Base-by-base conservation (phyloP, 1,140 invertebrate genomes). In the Drosophila punjabiensis region DNA sequence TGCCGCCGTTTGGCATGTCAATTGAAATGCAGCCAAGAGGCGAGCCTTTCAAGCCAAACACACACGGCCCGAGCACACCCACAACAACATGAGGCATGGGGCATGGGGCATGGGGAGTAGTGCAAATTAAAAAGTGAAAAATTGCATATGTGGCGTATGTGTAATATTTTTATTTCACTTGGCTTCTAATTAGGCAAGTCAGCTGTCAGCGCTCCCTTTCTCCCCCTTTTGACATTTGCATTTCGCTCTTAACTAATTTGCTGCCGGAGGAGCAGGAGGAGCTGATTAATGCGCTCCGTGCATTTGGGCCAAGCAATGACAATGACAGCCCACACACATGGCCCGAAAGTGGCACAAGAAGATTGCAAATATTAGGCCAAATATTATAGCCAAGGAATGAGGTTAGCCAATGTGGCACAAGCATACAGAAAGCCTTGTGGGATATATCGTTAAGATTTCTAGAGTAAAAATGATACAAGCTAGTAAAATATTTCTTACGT, bases 81-180 rank as follows among this genome's bases (percentile, higher is more conserved):
- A 60, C 39, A 56, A 56, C 75, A 39, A 48, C 65, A 56, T 14
- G 39, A n/a, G 39, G 37, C 35, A 24, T 24, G 33, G 66, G 52
- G 33, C n/a, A n/a, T n/a, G n/a, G 39, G 39, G 37, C 35, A 24
- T 24, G 33, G 66, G 52, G 33, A 56, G 75, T 53, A 56, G 75
- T 53, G 68, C 55, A 81, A 85, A 89, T 90, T 89, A 90, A 79
- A 88, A 89, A 79, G 71, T 84, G 71, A 80, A 82, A 73, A 69
- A 69, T 68, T 56, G 66, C 76, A 82, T 73, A 82, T 87, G 85
- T 80, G 86, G 82, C 86, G 86, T 90, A 89, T 90, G 86, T 82
- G 86, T 90, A 90, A 89, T 89, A 89, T 89, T 90, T 89, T 89
- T 89, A 90, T 89, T 89, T 81, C 85, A 90, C 85, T 89, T 90